These are phyloP conservation scores for Oryzias curvinotus DNA, from an alignment of 2,113 vertebrate species.

Conservation along the genomic window DNA sequence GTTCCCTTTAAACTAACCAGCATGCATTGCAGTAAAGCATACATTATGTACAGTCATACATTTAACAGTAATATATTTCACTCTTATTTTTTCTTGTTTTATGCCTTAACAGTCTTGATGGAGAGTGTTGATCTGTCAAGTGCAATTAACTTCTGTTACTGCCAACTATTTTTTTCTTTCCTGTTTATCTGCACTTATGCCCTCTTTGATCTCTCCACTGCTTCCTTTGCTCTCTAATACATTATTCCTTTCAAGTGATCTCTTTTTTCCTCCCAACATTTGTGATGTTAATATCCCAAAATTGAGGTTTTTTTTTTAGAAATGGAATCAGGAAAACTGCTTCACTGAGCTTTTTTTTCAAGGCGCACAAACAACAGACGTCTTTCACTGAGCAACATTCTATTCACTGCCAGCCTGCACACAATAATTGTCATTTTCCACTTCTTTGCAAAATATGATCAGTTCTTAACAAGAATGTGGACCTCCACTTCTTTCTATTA, in stretches of 20 bases:
- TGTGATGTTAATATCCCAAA: constrained; percentile 1
- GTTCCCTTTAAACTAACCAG: too few species aligned
- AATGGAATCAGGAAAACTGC: constrained; percentile 7
- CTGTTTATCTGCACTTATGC: not conserved
- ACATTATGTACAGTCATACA: too few species aligned
- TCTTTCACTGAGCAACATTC: constrained; percentile 32
- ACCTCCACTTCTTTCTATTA: constrained; percentile 49
- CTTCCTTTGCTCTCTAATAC: rapidly evolving
- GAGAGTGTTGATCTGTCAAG: too few species aligned
- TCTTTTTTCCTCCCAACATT: not conserved
- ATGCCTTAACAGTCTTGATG: too few species aligned
- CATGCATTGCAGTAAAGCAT: too few species aligned
- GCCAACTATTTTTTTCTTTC: not conserved
- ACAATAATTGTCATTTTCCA: constrained; percentile 56
- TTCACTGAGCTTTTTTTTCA: not conserved
- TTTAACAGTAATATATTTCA: too few species aligned
- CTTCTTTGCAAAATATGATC: constrained; percentile 59
- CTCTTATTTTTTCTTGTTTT: too few species aligned
- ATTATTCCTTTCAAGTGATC: not conserved
- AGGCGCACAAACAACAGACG: constrained; percentile 18
- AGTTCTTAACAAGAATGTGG: constrained; percentile 55
- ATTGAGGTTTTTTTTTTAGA: constrained; percentile 6
- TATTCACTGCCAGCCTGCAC: constrained; percentile 47
- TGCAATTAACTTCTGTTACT: not conserved
- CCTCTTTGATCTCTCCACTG: not conserved